Conservation (phyloP, 2,888 invertebrate species). For the Pachydiplax longipennis region DNA sequence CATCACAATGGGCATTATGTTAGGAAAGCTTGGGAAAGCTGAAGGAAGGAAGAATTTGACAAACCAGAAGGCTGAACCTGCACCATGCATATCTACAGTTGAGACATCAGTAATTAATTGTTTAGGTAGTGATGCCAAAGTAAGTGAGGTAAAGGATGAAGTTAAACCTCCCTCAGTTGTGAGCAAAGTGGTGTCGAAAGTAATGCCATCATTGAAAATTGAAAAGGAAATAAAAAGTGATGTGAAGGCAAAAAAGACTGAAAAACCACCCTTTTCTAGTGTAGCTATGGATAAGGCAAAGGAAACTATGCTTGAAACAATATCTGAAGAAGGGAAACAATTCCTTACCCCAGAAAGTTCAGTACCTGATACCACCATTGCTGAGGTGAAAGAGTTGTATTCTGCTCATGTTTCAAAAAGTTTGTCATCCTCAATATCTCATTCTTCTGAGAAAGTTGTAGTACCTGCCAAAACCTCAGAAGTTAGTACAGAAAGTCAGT, state of each 20-base stretch:
- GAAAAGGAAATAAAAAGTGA: background rate
- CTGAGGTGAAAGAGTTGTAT: background rate
- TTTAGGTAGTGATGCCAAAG: background rate
- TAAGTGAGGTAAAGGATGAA: background rate
- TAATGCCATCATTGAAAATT: background rate
- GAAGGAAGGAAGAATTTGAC: slow-evolving; percentile 8
- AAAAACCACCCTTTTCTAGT: background rate
- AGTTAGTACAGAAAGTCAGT: background rate
- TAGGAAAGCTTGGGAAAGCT: slow-evolving; percentile 47
- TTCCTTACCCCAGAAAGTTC: background rate
- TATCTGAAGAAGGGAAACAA: background rate
- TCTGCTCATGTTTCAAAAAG: background rate
- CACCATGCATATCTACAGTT: background rate
- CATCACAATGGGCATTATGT: slow-evolving; percentile 51
- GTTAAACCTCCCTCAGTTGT: background rate
- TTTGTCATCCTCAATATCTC: background rate
- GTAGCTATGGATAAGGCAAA: background rate
- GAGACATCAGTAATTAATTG: background rate
- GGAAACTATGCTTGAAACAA: background rate
- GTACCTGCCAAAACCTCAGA: background rate
- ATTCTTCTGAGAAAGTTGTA: background rate
- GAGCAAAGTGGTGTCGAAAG: background rate
- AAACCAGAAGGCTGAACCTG: slow-evolving; percentile 1
- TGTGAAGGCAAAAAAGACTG: background rate
- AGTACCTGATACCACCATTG: background rate